Evolutionary conservation across 2,797 vertebrate species (phyloP).

Genomic region (Australoheros facetus): DNA sequence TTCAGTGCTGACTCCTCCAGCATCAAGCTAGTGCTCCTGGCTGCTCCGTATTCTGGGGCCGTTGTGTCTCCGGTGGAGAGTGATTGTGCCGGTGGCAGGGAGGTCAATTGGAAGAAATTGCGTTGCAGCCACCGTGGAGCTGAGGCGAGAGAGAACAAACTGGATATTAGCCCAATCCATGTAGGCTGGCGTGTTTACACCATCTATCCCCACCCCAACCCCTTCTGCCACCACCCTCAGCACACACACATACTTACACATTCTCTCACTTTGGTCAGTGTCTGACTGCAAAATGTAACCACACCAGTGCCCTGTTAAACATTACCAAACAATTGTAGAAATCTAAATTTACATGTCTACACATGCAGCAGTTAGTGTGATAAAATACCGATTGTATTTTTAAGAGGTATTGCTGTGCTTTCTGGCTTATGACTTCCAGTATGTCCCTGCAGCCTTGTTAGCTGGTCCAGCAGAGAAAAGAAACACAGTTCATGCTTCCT

Average conservation of each 20-base stretch:
- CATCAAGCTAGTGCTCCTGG: constrained; percentile 36
- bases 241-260: constrained; percentile 36
- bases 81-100: constrained; percentile 81
- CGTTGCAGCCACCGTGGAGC: constrained; percentile 80
- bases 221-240: constrained; percentile 16
- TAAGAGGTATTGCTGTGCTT: constrained; percentile 23
- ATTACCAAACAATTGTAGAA: constrained; percentile 14
- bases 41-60: constrained; percentile 77
- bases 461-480: constrained; percentile 45
- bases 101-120: constrained; percentile 87
- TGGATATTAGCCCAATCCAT: constrained; percentile 83
- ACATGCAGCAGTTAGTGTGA: not conserved
- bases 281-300: constrained; percentile 17
- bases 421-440: constrained; percentile 33
- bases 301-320: constrained; percentile 2
- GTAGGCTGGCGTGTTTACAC: constrained; percentile 81
- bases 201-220: constrained; percentile 36
- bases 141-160: constrained; percentile 80
- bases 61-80: constrained; percentile 78
- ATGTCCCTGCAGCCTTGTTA: constrained; percentile 62
- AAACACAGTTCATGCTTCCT: constrained; percentile 55
- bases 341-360: constrained; percentile 30
- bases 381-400: constrained; percentile 26
- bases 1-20: constrained; percentile 41
- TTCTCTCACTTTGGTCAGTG: constrained; percentile 25